Conservation (phyloP, 2,113 vertebrate species). For the Rhegmatorhina hoffmannsi region DNA sequence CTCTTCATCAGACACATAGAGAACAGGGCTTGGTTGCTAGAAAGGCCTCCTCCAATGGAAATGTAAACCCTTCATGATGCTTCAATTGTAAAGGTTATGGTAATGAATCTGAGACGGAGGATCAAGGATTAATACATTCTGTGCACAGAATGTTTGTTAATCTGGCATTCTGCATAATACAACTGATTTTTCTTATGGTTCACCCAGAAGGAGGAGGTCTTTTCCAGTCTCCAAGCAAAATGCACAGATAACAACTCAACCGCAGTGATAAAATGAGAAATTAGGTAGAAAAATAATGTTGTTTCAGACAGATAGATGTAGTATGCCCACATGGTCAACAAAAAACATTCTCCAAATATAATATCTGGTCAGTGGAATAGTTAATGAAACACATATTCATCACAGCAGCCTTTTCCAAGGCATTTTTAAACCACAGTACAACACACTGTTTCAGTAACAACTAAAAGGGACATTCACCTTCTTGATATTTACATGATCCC, state of each 20-base stretch:
- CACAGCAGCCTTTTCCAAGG: neutral
- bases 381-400: neutral
- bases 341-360: rapidly evolving
- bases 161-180: neutral
- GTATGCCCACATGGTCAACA: neutral
- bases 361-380: neutral
- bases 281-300: neutral
- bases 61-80: neutral
- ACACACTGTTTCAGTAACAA: neutral
- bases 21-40: neutral
- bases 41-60: neutral
- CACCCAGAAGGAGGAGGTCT: neutral
- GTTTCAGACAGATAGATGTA: neutral
- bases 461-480: neutral
- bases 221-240: neutral
- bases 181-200: neutral
- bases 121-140: neutral
- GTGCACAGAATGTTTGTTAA: neutral
- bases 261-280: neutral
- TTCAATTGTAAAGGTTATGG: neutral
- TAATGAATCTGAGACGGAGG: neutral
- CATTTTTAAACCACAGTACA: neutral
- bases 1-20: neutral
- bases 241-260: neutral
- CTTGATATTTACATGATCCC: neutral